Base-by-base conservation (phyloP, 2,113 vertebrate species). In the Mastomys coucha region DNA sequence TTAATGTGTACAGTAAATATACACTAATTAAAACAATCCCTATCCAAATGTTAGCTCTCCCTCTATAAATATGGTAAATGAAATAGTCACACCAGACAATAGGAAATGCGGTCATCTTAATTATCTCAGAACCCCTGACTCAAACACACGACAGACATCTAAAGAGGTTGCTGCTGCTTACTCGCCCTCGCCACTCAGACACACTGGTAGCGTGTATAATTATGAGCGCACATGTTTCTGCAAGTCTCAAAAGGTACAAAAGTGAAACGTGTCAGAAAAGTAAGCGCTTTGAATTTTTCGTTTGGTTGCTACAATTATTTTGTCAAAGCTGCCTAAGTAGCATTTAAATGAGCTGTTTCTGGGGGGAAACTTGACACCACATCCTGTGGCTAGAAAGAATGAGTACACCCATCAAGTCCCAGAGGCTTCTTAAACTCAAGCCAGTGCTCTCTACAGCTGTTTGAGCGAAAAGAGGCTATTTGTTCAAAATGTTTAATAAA, bases 51-150 rank as follows among this genome's bases (percentile, higher is more conserved):
- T 82, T 95, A 87, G 39, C 73, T 96, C 26, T 36, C 88, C 2
- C 75, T 94, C 63, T 92, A 11, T 89, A 91, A 92, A 81, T 73
- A 85, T 33, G 58, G 33, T 84, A 75, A 80, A 8, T n/a, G 31
- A 89, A 78, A 81, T 60, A 78, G 17, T 8, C 12, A 31, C 1
- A 1, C 84, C 67, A 88, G n/a, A 24, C 86, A 92, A 85, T 67
- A 49, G 63, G 76, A 95, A 94, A 93, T 76, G 45, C 93, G 69
- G 33, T 91, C 82, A 88, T 78, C 67, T 92, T 87, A 94, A 90
- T 70, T 92, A 89, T 69, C 77, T 67, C 14, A 87, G 94, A 80
- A 87, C 67, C 28, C 91, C 16, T 24, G 42, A 84, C 69, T 81
- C n/a, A 85, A 49, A 89, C 53, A 42, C 39, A 89, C 4, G 36